These are phyloP conservation scores for Omphaloscelis lunosa DNA, from an alignment of 2,888 invertebrate genomes.

Conservation along the genomic window DNA sequence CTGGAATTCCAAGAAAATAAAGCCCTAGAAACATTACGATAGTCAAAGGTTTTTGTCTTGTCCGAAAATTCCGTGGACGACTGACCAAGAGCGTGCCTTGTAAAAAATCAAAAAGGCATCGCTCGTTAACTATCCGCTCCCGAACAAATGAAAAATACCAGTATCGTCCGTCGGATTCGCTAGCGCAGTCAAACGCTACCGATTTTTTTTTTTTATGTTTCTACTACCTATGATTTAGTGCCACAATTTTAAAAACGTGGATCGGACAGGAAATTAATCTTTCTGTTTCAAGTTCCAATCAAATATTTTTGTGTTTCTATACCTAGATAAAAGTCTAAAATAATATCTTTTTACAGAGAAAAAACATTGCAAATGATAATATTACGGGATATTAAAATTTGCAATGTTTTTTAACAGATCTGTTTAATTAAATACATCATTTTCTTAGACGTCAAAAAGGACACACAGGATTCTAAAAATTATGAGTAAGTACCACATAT, in stretches of 20 bases:
- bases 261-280: background rate
- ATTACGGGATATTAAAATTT: background rate
- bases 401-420: background rate
- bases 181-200: background rate
- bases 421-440: background rate
- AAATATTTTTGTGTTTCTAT: background rate
- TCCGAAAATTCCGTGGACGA: background rate
- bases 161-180: background rate
- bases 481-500: background rate
- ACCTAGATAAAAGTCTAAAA: background rate
- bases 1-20: background rate
- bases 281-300: background rate
- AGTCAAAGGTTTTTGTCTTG: background rate
- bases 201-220: no score
- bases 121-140: no score
- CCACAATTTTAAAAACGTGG: no score
- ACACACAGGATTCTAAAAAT: background rate
- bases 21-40: background rate
- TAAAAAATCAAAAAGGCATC: background rate
- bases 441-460: background rate
- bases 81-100: background rate
- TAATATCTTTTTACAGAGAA: background rate
- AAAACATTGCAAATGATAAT: no score
- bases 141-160: background rate
- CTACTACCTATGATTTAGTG: background rate